Evolutionary conservation across 2,113 vertebrate genomes (phyloP).

Genomic region (Lepisosteus osseus): DNA sequence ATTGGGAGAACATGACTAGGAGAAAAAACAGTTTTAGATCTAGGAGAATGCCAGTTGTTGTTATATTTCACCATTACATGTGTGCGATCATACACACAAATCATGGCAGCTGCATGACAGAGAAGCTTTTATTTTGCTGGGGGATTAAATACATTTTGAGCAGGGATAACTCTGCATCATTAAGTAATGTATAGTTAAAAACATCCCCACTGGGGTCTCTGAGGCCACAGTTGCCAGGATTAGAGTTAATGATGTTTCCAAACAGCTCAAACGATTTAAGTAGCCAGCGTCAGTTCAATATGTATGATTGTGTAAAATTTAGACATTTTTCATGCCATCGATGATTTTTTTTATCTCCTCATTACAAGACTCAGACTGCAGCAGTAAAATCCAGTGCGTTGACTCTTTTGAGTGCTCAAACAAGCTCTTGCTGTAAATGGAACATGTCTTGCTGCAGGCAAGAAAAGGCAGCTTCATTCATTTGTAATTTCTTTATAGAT

Average conservation of each 20-base stretch:
- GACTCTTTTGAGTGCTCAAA: background rate
- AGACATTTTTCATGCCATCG: background rate
- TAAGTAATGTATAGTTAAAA: background rate
- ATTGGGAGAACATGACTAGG: no score
- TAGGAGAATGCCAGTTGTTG: background rate
- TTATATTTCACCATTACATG: background rate
- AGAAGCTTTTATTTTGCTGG: background rate
- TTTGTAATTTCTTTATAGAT: slow-evolving; percentile 3
- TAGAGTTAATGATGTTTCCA: background rate
- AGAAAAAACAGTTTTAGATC: no score
- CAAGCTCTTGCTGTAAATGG: slow-evolving; percentile 2
- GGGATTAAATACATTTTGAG: background rate
- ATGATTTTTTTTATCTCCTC: background rate
- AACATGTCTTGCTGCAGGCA: slow-evolving; percentile 6
- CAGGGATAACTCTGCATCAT: background rate
- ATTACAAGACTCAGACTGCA: background rate
- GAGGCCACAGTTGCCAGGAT: background rate
- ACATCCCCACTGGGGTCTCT: background rate
- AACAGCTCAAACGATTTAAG: background rate
- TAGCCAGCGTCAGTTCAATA: background rate
- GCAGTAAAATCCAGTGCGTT: background rate
- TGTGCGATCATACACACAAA: background rate
- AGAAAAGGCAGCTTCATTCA: background rate
- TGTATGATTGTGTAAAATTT: background rate
- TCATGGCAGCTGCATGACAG: background rate